Base-by-base conservation (phyloP, 2,797 vertebrate genomes). In the Dryobates pubescens region DNA sequence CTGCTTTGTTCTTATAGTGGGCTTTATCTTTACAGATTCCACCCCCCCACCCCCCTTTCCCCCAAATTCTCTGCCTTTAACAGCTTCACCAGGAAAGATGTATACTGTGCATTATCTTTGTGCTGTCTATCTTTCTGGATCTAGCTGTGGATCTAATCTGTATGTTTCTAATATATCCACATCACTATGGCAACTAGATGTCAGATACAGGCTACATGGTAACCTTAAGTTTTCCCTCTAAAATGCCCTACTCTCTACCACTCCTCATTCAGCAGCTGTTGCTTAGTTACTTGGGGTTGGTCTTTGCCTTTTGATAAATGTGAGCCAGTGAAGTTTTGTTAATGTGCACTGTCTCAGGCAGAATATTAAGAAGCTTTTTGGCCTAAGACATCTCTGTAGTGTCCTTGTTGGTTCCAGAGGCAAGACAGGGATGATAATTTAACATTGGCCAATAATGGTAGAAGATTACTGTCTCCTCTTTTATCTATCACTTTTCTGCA, bases 1-100 rank as follows among this genome's bases (percentile, higher is more conserved):
- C 38, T 15, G 18, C 88, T 97, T 95, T 93, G 81, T 96, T 95
- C 95, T 85, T 86, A 65, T 30, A 86, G 67, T 17, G 9, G 72
- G 45, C 36, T 87, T 89, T 81, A 75, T 13, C 67, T 87, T 87
- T 75, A 77, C 58, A 59, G 75, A 18, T 29, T 41, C 47, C 47
- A 23, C 20, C 20, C 6, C 47, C 47, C 47, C 47, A 18, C 53
- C 14, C 27, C 53, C 51, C 23, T 38, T 38, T 38, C 13, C 51
- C 51, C 49, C 49, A 51, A 57, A 7, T 68, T 65, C 71, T 74
- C 57, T 75, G 41, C 77, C 51, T 93, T 69, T 62, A 85, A 58
- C 38, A 87, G 27, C 70, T n/a, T 78, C n/a, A 5, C 64, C 34
- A n/a, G 0, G 3, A 24, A 54, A 64, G 76, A 73, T 30, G 79